phyloP scores from a whole-genome alignment of 2,888 invertebrate species.

The Pollenia amentaria region DNA sequence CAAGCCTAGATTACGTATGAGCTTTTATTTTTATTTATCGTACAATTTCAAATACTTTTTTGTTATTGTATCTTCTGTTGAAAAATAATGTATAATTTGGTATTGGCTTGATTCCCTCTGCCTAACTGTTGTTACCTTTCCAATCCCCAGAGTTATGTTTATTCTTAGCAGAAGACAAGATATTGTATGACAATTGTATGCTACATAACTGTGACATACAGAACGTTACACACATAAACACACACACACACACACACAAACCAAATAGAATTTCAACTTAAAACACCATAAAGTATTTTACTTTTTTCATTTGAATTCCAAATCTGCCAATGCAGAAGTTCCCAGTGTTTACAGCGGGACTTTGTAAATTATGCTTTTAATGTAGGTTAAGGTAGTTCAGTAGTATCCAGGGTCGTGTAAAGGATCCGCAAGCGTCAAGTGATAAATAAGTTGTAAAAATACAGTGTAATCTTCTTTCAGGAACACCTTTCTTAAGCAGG shows the following conservation, averaged over 20 bases:
- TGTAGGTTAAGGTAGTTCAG: too few species aligned
- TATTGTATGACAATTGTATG: slow-evolving; percentile 6
- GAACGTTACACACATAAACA: slow-evolving; percentile 37
- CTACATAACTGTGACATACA: slow-evolving; percentile 47
- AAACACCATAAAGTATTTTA: slow-evolving; percentile 53
- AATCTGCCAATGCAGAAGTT: background rate
- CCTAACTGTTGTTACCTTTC: slow-evolving; percentile 70
- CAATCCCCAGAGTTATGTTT: slow-evolving; percentile 54
- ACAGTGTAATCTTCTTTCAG: too few species aligned
- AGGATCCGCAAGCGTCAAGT: too few species aligned
- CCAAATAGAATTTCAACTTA: slow-evolving; percentile 42
- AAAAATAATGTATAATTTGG: slow-evolving; percentile 58
- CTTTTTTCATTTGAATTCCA: slow-evolving; percentile 22
- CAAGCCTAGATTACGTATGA: background rate
- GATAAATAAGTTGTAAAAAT: too few species aligned
- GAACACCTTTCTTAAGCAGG: too few species aligned
- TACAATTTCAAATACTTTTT: slow-evolving; percentile 50
- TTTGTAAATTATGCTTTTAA: too few species aligned
- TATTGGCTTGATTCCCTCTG: slow-evolving; percentile 53
- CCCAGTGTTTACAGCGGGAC: too few species aligned
- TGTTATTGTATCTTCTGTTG: slow-evolving; percentile 53
- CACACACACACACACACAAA: background rate
- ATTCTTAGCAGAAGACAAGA: slow-evolving; percentile 50
- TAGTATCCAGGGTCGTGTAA: too few species aligned
- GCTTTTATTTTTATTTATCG: slow-evolving; percentile 50